Conservation (phyloP, 2,888 invertebrate species). For the Mycalesis mineus region DNA sequence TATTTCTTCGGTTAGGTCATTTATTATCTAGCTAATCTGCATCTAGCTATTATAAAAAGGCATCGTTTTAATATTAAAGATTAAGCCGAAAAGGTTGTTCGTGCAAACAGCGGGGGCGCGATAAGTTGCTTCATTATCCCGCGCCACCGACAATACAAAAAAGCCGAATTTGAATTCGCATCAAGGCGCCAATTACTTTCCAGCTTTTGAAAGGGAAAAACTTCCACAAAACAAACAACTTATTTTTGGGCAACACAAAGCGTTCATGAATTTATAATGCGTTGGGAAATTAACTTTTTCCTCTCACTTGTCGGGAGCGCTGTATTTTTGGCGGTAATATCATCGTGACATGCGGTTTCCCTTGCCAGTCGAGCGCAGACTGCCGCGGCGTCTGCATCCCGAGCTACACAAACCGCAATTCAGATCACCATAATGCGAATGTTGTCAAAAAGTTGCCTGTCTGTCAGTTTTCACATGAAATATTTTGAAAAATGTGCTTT, state of each 20-base stretch:
- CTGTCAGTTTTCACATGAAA: no score
- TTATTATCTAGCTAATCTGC: no score
- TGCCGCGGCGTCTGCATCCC: neutral
- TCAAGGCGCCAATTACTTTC: slow-evolving; percentile 38
- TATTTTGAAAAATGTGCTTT: no score
- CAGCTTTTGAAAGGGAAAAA: slow-evolving; percentile 33
- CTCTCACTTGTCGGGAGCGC: slow-evolving; percentile 35
- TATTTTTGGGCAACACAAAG: slow-evolving; percentile 59
- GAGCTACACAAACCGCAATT: no score
- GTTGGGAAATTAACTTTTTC: slow-evolving; percentile 68
- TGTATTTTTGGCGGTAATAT: slow-evolving; percentile 25
- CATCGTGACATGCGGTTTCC: neutral
- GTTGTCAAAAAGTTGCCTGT: no score
- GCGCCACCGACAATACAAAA: slow-evolving; percentile 25
- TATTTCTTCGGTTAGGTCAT: no score
- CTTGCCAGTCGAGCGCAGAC: neutral
- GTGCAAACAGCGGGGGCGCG: slow-evolving; percentile 17
- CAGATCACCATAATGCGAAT: no score
- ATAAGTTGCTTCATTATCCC: slow-evolving; percentile 15
- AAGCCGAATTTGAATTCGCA: slow-evolving; percentile 36
- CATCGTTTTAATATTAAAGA: neutral
- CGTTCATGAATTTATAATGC: slow-evolving; percentile 72
- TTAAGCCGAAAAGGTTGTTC: slow-evolving; percentile 19
- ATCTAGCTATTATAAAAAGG: neutral
- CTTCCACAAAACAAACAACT: slow-evolving; percentile 61